These are phyloP conservation scores for Chunga burmeisteri DNA, from an alignment of 2,113 vertebrate genomes.

Conservation along the genomic window DNA sequence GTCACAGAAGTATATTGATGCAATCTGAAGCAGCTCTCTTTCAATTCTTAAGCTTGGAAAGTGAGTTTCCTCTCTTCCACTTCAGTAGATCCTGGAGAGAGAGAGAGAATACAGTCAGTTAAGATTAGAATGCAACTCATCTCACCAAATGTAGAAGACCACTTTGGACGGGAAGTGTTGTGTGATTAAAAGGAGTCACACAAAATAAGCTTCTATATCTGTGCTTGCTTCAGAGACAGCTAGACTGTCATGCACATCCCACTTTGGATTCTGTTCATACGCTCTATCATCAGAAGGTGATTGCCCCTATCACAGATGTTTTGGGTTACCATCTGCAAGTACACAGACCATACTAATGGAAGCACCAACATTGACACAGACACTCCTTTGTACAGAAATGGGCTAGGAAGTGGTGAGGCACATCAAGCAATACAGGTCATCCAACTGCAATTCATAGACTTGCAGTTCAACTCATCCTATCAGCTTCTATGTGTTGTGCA, in stretches of 20 bases:
- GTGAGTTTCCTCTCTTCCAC: not conserved
- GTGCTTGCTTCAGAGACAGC: not conserved
- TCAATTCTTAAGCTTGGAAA: not conserved
- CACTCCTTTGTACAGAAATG: not conserved
- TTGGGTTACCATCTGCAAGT: not conserved
- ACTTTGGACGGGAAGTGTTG: not conserved
- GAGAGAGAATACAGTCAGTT: not conserved
- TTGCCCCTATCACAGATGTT: not conserved
- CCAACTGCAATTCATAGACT: not conserved
- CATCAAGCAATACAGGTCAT: not conserved
- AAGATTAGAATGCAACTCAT: not conserved
- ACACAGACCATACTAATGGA: not conserved
- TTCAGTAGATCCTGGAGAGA: not conserved
- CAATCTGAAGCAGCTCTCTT: not conserved
- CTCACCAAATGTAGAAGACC: not conserved
- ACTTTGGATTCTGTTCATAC: not conserved
- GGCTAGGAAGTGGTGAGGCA: not conserved
- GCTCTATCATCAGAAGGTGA: not conserved
- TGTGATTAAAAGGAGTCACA: not conserved
- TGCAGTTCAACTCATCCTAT: not conserved
- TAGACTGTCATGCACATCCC: not conserved
- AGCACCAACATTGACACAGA: not conserved
- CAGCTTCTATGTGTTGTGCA: not conserved
- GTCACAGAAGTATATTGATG: not conserved
- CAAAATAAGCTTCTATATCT: not conserved